Evolutionary conservation across 2,113 vertebrate species (phyloP).

Genomic region (Hemibagrus wyckioides): DNA sequence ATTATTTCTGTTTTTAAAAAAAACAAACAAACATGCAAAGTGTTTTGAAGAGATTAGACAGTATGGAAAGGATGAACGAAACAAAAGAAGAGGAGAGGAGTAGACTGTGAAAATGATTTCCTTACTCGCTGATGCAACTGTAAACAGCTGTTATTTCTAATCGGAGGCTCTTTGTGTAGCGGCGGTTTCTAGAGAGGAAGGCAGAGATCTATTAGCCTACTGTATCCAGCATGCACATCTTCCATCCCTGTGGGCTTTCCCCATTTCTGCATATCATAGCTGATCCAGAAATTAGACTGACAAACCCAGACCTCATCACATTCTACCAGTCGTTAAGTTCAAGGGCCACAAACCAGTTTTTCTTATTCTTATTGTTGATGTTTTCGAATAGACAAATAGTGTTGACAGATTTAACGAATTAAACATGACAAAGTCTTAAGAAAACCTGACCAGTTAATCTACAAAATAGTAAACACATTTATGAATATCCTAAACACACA

Average conservation of each 20-base stretch:
- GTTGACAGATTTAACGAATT: not conserved
- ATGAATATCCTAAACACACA: not conserved
- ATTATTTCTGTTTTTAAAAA: not conserved
- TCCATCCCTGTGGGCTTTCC: conserved; percentile 30
- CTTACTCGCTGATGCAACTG: conserved; percentile 81
- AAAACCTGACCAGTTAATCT: conserved; percentile 10
- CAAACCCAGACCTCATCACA: conserved; percentile 22
- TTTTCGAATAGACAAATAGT: not conserved
- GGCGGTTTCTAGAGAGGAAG: conserved; percentile 71
- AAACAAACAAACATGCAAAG: conserved; percentile 15
- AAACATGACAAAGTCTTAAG: not conserved
- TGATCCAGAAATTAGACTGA: not conserved
- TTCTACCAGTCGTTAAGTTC: not conserved
- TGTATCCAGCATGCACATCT: conserved; percentile 41
- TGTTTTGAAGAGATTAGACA: conserved; percentile 17
- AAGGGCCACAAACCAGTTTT: conserved; percentile 31
- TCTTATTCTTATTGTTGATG: not conserved
- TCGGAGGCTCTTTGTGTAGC: conserved; percentile 75
- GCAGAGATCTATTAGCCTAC: conserved; percentile 57
- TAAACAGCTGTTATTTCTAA: conserved; percentile 79
- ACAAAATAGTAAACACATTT: conserved; percentile 20
- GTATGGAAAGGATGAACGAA: conserved; percentile 28
- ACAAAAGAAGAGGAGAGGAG: conserved; percentile 28
- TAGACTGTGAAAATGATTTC: conserved; percentile 45
- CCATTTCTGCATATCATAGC: conserved; percentile 13